phyloP scores from a whole-genome alignment of 2,113 vertebrate genomes.

The Protomyctophum bolini region DNA sequence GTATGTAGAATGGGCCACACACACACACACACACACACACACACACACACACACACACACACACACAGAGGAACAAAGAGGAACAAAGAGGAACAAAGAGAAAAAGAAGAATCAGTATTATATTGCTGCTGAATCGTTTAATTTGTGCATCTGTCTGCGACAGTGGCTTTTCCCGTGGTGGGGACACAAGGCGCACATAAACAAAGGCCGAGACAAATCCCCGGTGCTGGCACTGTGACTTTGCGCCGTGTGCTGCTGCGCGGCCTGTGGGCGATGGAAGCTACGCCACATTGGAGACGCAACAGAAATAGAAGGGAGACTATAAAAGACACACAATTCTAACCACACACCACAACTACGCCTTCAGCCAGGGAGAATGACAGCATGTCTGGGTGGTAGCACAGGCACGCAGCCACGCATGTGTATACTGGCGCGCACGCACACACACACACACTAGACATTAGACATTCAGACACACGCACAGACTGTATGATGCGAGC shows the following conservation, averaged over 20 bases:
- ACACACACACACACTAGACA: conserved; percentile 5
- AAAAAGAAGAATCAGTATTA: conserved; percentile 39
- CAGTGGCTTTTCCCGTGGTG: conserved; percentile 42
- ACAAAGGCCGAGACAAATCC: conserved; percentile 46
- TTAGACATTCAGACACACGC: background rate
- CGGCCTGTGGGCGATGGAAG: conserved; percentile 34
- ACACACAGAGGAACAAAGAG: background rate
- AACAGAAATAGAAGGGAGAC: conserved; percentile 66
- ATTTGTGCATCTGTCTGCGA: conserved; percentile 31
- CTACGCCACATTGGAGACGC: conserved; percentile 58
- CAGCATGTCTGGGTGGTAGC: conserved; percentile 38
- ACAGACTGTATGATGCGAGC: background rate
- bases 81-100: background rate
- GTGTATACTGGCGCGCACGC: conserved; percentile 7
- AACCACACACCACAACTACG: conserved; percentile 51
- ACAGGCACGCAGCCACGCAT: conserved; percentile 2
- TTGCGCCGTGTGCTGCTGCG: conserved; percentile 34
- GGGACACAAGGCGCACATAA: conserved; percentile 40
- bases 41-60: background rate
- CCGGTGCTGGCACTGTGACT: conserved; percentile 33
- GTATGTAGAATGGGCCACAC: background rate
- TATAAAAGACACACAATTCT: conserved; percentile 62
- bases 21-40: background rate
- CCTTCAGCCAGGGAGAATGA: conserved; percentile 46
- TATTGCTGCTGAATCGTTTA: conserved; percentile 29